phyloP scores from a whole-genome alignment of 2,888 invertebrate species.

The Vesta saturnalis region DNA sequence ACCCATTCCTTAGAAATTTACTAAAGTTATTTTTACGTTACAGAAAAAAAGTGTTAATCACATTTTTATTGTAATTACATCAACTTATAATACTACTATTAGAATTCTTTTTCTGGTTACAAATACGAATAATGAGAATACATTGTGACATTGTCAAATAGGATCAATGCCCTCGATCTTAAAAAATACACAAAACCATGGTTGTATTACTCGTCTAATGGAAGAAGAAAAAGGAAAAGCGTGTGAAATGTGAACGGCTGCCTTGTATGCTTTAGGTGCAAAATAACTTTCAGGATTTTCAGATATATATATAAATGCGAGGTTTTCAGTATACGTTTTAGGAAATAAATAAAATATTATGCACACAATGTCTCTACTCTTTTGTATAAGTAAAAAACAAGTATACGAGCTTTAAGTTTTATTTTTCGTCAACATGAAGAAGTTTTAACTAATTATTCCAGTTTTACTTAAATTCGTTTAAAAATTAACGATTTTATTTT shows the following conservation, averaged over 20 bases:
- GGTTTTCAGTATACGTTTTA: slow-evolving; percentile 26
- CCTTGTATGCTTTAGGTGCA: slow-evolving; percentile 29
- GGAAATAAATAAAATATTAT: slow-evolving; percentile 38
- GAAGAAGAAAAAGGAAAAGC: slow-evolving; percentile 52
- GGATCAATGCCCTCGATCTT: slow-evolving; percentile 45
- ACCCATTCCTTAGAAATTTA: no score
- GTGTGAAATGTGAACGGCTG: slow-evolving; percentile 48
- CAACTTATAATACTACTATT: no score
- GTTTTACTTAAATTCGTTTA: not conserved
- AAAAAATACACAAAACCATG: slow-evolving; percentile 50
- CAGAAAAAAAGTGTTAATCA: no score
- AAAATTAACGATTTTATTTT: no score
- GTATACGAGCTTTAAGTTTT: slow-evolving; percentile 5
- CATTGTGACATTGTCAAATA: slow-evolving; percentile 31
- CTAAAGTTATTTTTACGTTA: no score
- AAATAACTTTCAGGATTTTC: slow-evolving; percentile 41
- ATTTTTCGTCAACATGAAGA: slow-evolving; percentile 1
- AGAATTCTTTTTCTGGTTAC: no score
- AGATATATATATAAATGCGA: slow-evolving; percentile 27
- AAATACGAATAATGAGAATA: slow-evolving; percentile 44
- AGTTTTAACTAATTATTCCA: no score
- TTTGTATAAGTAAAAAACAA: slow-evolving; percentile 4
- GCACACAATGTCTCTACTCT: slow-evolving; percentile 22
- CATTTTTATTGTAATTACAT: no score
- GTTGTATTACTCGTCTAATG: slow-evolving; percentile 50